Evolutionary conservation across 2,113 vertebrate species (phyloP).

Genomic region (Macaca mulatta): DNA sequence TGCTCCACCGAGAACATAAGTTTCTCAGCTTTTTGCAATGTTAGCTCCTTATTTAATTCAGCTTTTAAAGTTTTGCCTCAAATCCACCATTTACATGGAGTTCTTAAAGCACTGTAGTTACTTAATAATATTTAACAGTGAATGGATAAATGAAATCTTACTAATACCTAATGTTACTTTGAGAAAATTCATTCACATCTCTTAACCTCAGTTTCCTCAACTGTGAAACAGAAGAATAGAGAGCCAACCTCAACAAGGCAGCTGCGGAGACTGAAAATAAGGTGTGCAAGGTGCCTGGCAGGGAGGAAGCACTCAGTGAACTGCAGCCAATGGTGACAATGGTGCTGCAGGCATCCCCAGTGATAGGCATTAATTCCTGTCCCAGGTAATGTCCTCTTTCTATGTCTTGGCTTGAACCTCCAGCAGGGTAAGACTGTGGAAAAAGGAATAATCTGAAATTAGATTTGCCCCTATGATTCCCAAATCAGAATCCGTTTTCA

Average conservation of each 20-base stretch:
- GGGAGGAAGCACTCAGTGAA: rapidly evolving
- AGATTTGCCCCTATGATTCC: constrained; percentile 71
- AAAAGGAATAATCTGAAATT: constrained; percentile 69
- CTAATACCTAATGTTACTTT: not conserved
- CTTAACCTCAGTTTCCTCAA: not conserved
- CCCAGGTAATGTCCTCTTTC: not conserved
- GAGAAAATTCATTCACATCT: not conserved
- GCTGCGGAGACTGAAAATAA: not conserved
- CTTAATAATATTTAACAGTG: rapidly evolving
- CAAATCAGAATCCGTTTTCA: constrained; percentile 77
- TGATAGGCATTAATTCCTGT: rapidly evolving
- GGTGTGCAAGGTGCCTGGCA: rapidly evolving
- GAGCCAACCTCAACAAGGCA: rapidly evolving
- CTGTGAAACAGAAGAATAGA: not conserved
- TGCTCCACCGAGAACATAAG: not conserved
- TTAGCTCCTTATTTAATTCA: not conserved
- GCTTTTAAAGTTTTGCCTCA: not conserved
- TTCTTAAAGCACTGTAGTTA: not conserved
- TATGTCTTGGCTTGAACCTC: constrained; percentile 58
- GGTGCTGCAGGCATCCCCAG: rapidly evolving
- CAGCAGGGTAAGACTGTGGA: constrained; percentile 65
- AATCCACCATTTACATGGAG: not conserved
- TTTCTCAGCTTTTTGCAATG: not conserved
- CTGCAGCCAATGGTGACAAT: rapidly evolving
- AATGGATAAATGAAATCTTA: not conserved